phyloP scores from a whole-genome alignment of 2,113 vertebrate species.

The Elgaria multicarinata region DNA sequence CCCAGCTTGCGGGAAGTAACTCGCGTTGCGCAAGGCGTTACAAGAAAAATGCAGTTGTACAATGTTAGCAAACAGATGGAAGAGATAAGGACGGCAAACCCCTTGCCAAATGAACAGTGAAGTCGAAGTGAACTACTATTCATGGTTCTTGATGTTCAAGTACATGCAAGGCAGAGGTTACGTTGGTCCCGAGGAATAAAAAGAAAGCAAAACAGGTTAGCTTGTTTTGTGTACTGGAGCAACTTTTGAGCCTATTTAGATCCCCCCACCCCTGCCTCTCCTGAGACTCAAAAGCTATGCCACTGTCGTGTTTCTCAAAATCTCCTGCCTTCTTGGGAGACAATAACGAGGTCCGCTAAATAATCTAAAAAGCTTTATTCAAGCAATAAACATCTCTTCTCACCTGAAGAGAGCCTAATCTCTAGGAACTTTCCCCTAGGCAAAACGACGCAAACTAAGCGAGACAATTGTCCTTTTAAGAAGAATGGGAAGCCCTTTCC shows the following conservation, averaged over 20 bases:
- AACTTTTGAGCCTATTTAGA: background rate
- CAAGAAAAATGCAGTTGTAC: too few relatives aligned
- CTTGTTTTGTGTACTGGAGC: background rate
- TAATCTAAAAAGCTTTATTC: too few relatives aligned
- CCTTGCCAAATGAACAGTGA: background rate
- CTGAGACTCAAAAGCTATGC: background rate
- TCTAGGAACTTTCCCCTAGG: too few relatives aligned
- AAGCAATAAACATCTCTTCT: too few relatives aligned
- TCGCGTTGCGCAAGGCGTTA: background rate
- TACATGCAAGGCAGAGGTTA: background rate
- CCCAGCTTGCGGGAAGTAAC: background rate
- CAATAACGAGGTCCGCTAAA: too few relatives aligned
- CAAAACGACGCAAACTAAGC: too few relatives aligned
- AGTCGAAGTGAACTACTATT: background rate
- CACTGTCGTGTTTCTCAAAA: too few relatives aligned
- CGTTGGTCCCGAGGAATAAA: background rate
- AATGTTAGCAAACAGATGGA: background rate
- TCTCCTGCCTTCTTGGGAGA: too few relatives aligned
- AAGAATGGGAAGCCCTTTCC: too few relatives aligned
- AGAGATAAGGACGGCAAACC: background rate
- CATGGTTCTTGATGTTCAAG: background rate
- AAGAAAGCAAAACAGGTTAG: background rate
- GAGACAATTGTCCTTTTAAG: too few relatives aligned
- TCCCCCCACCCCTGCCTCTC: background rate
- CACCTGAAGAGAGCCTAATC: too few relatives aligned